phyloP scores from a whole-genome alignment of 2,888 invertebrate species.

The Xestobium rufovillosum region DNA sequence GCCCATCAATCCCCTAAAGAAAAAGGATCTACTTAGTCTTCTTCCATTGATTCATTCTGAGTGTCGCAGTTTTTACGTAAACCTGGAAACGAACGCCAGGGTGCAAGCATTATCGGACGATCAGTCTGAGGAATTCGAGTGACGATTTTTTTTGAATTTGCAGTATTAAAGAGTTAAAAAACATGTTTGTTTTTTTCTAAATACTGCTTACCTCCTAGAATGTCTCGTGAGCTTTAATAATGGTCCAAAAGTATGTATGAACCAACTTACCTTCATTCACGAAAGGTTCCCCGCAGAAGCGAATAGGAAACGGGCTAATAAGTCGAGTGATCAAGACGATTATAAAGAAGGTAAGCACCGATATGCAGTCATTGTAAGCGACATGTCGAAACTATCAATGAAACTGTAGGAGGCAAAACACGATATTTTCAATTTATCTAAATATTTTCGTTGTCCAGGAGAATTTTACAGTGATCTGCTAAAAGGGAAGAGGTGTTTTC shows the following conservation, averaged over 20 bases:
- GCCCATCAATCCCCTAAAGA: slow-evolving; percentile 17
- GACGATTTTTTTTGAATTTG: slow-evolving; percentile 1
- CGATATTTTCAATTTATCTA: slow-evolving; percentile 7
- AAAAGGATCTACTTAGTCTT: slow-evolving; percentile 18
- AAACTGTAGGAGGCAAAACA: slow-evolving; percentile 1
- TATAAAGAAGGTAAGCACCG: slow-evolving; percentile 2
- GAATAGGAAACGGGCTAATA: background rate
- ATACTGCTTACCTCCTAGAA: slow-evolving; percentile 1
- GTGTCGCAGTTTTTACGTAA: slow-evolving; percentile 12
- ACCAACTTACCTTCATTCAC: slow-evolving; percentile 1
- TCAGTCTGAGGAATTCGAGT: background rate
- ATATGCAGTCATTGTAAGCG: slow-evolving; percentile 1
- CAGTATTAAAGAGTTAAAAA: slow-evolving; percentile 9
- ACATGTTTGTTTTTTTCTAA: background rate
- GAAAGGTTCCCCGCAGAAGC: slow-evolving; percentile 3
- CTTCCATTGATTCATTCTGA: slow-evolving; percentile 15
- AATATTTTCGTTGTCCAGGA: slow-evolving; percentile 8
- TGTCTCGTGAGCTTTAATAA: background rate
- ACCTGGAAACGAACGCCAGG: slow-evolving; percentile 6
- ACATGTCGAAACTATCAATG: background rate
- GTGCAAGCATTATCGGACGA: slow-evolving; percentile 5
- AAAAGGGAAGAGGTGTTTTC: slow-evolving; percentile 1
- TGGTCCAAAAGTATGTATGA: background rate
- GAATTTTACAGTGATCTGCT: slow-evolving; percentile 1
- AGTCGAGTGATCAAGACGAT: background rate